Conservation (phyloP, 2,113 vertebrate species). For the Tor tambroides region DNA sequence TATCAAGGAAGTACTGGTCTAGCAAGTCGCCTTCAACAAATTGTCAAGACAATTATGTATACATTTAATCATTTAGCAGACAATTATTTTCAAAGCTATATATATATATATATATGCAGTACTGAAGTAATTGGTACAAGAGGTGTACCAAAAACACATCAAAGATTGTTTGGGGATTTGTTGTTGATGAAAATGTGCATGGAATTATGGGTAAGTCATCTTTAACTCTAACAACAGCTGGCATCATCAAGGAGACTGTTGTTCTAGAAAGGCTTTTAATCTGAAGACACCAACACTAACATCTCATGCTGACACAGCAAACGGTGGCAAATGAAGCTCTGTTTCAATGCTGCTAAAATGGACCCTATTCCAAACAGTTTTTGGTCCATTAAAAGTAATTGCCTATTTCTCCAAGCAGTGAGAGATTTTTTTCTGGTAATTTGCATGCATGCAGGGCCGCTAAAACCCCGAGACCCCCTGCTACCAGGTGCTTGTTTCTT, state of each 20-base stretch:
- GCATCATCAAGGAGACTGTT: neutral
- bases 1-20: neutral
- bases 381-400: conserved; percentile 27
- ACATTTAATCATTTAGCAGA: too few species aligned
- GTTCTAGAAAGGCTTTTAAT: neutral
- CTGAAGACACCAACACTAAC: conserved; percentile 1
- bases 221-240: neutral
- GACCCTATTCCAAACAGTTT: conserved; percentile 17
- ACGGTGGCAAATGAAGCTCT: conserved; percentile 2
- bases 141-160: neutral
- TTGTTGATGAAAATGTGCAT: neutral
- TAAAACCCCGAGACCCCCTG: neutral
- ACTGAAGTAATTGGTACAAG: neutral
- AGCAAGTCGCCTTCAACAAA: too few species aligned
- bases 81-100: too few species aligned
- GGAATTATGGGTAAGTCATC: neutral
- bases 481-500: neutral
- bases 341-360: conserved; percentile 37
- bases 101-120: too few species aligned
- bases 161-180: neutral
- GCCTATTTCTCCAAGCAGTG: conserved; percentile 1
- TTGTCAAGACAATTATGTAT: too few species aligned
- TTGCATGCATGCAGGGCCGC: neutral
- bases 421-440: neutral
- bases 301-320: conserved; percentile 25